Evolutionary conservation across 2,797 vertebrate species (phyloP).

Genomic region (Kryptopterus vitreolus): DNA sequence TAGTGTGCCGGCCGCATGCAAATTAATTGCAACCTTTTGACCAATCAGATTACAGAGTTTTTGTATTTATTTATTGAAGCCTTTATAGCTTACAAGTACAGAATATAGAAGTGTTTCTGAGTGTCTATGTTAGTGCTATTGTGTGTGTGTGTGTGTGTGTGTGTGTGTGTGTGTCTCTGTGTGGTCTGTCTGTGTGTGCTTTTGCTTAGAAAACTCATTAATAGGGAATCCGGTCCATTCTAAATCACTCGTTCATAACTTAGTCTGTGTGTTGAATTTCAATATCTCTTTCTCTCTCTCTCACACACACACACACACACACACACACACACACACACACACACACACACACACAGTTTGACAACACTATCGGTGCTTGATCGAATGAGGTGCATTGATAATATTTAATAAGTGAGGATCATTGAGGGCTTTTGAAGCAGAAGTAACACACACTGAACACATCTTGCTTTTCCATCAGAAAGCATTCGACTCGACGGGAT

Average conservation of each 20-base stretch:
- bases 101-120: neutral
- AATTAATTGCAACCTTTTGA: neutral
- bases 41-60: neutral
- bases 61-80: neutral
- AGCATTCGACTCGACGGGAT: conserved; percentile 23
- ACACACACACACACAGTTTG: neutral
- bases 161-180: neutral
- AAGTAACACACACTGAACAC: conserved; percentile 27
- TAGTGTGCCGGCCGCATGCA: neutral
- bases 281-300: neutral
- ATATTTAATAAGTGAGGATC: conserved; percentile 19
- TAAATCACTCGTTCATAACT: conserved; percentile 4
- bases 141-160: neutral
- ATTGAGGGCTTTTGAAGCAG: conserved; percentile 24
- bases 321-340: neutral
- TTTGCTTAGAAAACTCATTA: conserved; percentile 16
- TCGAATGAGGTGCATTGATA: conserved; percentile 5
- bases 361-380: neutral
- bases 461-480: conserved; percentile 36
- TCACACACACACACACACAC: neutral
- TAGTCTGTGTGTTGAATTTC: conserved; percentile 2
- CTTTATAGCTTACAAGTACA: neutral
- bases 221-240: neutral
- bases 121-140: neutral
- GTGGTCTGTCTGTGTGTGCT: neutral